These are phyloP conservation scores for Pocillopora damicornis DNA, from an alignment of 64 coral and sea anemone species.

Conservation along the genomic window DNA sequence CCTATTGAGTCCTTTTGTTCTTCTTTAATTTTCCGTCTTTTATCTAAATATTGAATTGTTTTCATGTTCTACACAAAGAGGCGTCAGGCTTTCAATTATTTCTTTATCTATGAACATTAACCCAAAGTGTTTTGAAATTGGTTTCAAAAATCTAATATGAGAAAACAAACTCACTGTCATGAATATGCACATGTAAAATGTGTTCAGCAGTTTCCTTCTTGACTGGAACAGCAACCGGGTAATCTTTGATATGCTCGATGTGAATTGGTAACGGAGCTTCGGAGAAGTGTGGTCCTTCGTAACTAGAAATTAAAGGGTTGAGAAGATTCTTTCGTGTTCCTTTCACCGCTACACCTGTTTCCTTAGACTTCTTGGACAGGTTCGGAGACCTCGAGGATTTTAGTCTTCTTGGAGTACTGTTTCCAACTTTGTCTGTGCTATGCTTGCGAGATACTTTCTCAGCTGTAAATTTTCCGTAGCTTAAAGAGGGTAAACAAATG, in stretches of 20 bases:
- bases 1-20: too few species aligned
- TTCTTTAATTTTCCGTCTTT: too few species aligned
- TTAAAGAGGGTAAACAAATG: background rate
- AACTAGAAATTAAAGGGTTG: background rate
- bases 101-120: background rate
- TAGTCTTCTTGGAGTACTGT: background rate
- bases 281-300: background rate
- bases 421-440: background rate
- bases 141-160: background rate
- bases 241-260: constrained; percentile 17
- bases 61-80: too few species aligned
- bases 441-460: constrained; percentile 7
- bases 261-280: background rate
- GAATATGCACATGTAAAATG: constrained; percentile 31
- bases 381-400: too few species aligned
- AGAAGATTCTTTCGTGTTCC: too few species aligned
- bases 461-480: background rate
- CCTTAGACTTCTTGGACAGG: too few species aligned
- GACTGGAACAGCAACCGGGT: constrained; percentile 15
- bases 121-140: background rate
- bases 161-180: constrained; percentile 18
- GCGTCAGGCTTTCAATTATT: background rate
- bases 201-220: constrained; percentile 11
- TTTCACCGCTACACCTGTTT: too few species aligned
- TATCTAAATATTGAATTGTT: too few species aligned